phyloP scores from a whole-genome alignment of 2,888 invertebrate species.

The Epinotia brunnichana region DNA sequence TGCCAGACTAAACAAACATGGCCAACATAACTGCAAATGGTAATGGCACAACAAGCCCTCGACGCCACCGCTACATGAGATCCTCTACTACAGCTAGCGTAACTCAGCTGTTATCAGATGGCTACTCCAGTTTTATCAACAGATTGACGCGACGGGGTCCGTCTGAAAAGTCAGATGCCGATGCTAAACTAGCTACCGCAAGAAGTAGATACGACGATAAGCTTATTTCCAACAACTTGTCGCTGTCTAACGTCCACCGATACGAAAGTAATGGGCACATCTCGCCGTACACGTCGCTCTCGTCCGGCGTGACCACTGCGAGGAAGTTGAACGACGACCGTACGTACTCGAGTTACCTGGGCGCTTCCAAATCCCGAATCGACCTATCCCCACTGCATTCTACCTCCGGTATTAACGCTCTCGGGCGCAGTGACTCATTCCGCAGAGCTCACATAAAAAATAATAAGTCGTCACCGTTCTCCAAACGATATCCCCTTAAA shows the following conservation, averaged over 20 bases:
- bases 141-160: slow-evolving; percentile 91
- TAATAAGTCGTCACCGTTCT: slow-evolving; percentile 75
- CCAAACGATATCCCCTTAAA: slow-evolving; percentile 75
- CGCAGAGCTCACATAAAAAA: slow-evolving; percentile 76
- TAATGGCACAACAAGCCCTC: slow-evolving; percentile 76
- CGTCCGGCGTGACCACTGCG: slow-evolving; percentile 59
- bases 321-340: slow-evolving; percentile 75
- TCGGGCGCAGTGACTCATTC: slow-evolving; percentile 79
- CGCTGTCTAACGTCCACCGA: slow-evolving; percentile 70
- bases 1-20: slow-evolving; percentile 58
- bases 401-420: slow-evolving; percentile 68
- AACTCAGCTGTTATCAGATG: slow-evolving; percentile 92
- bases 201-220: slow-evolving; percentile 77
- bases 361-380: slow-evolving; percentile 67
- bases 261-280: slow-evolving; percentile 76
- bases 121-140: slow-evolving; percentile 93
- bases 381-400: slow-evolving; percentile 75
- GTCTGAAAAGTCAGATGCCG: slow-evolving; percentile 85
- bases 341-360: slow-evolving; percentile 73
- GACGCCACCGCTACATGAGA: slow-evolving; percentile 89
- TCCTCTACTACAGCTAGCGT: slow-evolving; percentile 90
- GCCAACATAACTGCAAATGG: slow-evolving; percentile 71
- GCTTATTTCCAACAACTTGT: slow-evolving; percentile 65
- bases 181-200: slow-evolving; percentile 65
- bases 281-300: slow-evolving; percentile 71